These are phyloP conservation scores for Allacma fusca DNA, from an alignment of 2,888 invertebrate genomes.

Conservation along the genomic window DNA sequence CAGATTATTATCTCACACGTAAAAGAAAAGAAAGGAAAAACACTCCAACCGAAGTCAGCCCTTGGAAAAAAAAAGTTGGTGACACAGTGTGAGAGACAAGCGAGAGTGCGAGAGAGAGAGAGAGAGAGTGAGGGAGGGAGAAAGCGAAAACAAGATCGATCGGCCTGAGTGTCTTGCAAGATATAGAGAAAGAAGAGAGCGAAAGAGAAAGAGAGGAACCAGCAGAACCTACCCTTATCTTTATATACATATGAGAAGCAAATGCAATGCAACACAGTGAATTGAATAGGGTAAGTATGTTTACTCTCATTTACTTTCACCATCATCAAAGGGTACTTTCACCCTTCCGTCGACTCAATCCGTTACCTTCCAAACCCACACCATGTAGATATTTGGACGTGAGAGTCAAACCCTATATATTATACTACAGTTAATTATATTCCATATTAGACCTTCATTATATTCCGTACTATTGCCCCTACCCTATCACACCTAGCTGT, in stretches of 20 bases:
- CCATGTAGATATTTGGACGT: no score
- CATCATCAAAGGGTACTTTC: neutral
- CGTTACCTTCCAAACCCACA: no score
- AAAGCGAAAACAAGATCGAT: slow-evolving; percentile 36
- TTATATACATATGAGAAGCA: slow-evolving; percentile 31
- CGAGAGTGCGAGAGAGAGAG: neutral
- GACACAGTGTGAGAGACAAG: slow-evolving; percentile 21
- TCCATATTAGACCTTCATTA: no score
- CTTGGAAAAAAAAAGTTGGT: slow-evolving; percentile 16
- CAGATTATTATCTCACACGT: neutral
- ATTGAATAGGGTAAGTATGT: slow-evolving; percentile 36
- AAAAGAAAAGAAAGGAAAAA: slow-evolving; percentile 19
- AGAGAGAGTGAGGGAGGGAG: slow-evolving; percentile 7
- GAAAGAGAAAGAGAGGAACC: neutral
- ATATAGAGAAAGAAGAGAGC: neutral
- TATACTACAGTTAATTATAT: no score
- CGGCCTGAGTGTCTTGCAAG: slow-evolving; percentile 29
- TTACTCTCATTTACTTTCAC: neutral
- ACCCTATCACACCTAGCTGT: no score
- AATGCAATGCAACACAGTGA: slow-evolving; percentile 42
- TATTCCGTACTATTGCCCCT: no score
- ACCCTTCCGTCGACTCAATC: no score
- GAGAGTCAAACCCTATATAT: no score
- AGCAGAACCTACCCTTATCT: slow-evolving; percentile 23
- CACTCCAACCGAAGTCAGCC: neutral